phyloP scores from a whole-genome alignment of 2,113 vertebrate species.

The Atractosteus spatula region DNA sequence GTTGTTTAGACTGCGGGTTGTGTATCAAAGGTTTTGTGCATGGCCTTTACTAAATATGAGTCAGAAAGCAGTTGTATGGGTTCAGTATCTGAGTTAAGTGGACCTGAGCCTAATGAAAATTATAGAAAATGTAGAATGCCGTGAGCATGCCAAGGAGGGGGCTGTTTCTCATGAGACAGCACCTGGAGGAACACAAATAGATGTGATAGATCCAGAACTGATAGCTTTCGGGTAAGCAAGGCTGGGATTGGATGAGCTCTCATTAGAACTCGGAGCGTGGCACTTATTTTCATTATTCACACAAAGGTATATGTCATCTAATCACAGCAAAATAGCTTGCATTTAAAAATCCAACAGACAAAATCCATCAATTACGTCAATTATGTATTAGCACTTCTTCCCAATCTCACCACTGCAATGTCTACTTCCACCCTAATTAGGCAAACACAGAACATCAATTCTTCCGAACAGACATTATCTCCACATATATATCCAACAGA shows the following conservation, averaged over 20 bases:
- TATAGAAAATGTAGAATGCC: conserved; percentile 70
- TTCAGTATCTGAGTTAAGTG: conserved; percentile 27
- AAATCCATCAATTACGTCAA: conserved; percentile 87
- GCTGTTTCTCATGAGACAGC: conserved; percentile 76
- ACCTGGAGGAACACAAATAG: conserved; percentile 75
- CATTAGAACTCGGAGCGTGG: conserved; percentile 69
- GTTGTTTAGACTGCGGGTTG: too few relatives aligned
- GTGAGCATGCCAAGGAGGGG: conserved; percentile 70
- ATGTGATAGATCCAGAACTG: conserved; percentile 56
- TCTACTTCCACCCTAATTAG: conserved; percentile 84
- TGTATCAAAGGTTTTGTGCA: too few relatives aligned
- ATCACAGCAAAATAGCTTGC: conserved; percentile 76
- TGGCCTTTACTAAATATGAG: too few relatives aligned
- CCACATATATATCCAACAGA: conserved; percentile 29
- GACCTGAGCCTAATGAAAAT: conserved; percentile 74
- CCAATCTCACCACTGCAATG: conserved; percentile 70
- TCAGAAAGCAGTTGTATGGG: background rate
- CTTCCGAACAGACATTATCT: conserved; percentile 47
- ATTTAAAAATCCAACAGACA: conserved; percentile 79
- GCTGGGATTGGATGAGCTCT: conserved; percentile 73
- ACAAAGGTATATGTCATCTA: conserved; percentile 77
- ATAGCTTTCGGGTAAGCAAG: conserved; percentile 25
- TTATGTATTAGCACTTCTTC: conserved; percentile 79
- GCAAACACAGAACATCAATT: conserved; percentile 62
- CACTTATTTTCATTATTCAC: conserved; percentile 76